Evolutionary conservation across 1,140 invertebrate genomes (phyloP).

Genomic region (Dolichoris vasculosae): DNA sequence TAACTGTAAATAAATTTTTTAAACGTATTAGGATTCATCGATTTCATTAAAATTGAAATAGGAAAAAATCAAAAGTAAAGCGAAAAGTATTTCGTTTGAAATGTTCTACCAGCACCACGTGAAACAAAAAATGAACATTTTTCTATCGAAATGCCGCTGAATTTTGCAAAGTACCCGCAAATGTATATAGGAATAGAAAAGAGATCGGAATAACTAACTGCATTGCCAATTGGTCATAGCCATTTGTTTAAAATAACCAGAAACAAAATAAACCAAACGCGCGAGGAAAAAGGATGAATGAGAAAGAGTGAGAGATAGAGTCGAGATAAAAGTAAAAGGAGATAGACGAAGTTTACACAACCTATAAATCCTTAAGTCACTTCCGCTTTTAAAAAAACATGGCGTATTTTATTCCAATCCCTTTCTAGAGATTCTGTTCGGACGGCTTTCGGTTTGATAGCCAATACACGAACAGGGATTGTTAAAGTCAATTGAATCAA

Average conservation of each 20-base stretch:
- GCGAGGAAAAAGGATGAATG: not conserved
- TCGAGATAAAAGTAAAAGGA: not conserved
- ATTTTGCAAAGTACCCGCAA: not conserved
- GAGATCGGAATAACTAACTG: not conserved
- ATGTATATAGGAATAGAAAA: not conserved
- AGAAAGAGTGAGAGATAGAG: not conserved
- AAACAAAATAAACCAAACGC: not conserved
- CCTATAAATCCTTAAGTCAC: not conserved
- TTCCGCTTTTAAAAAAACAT: constrained; percentile 14
- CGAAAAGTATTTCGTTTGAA: not conserved
- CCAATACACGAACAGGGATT: constrained; percentile 4
- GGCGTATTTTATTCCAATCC: constrained; percentile 18
- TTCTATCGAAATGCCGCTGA: not conserved
- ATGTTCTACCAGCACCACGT: not conserved
- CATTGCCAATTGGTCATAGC: not conserved
- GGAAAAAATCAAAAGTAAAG: not conserved
- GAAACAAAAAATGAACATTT: not conserved
- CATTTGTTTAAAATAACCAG: not conserved
- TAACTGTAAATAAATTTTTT: too few species aligned
- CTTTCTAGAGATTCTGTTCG: not conserved
- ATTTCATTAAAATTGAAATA: too few species aligned
- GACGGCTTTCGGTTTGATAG: not conserved
- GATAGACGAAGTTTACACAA: not conserved
- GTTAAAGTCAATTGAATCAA: constrained; percentile 39
- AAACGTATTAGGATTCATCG: too few species aligned